phyloP scores from a whole-genome alignment of 2,888 invertebrate species.

The Apodemia zela region DNA sequence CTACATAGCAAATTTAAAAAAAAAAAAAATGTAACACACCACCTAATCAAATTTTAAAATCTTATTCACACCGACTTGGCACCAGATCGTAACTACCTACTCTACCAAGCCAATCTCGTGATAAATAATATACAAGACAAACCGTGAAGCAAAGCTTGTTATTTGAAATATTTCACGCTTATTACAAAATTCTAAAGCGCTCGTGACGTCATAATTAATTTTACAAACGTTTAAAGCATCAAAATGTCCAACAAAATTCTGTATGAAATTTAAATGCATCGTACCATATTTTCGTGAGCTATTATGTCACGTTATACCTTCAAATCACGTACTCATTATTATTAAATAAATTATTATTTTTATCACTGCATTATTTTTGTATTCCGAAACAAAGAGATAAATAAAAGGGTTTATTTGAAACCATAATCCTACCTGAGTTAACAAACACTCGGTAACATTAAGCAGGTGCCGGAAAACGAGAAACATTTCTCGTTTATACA shows the following conservation, averaged over 20 bases:
- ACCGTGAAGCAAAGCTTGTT: neutral
- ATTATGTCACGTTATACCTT: neutral
- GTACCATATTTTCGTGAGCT: neutral
- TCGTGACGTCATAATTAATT: neutral
- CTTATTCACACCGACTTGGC: too few species aligned
- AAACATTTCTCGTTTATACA: slow-evolving; percentile 39
- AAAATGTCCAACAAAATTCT: neutral
- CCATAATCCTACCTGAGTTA: neutral
- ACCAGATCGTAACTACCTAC: too few species aligned
- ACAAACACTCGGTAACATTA: slow-evolving; percentile 8
- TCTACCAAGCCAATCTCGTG: too few species aligned
- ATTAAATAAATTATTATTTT: neutral
- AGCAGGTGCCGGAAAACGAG: slow-evolving; percentile 12
- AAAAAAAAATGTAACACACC: too few species aligned
- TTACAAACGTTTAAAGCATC: slow-evolving; percentile 4
- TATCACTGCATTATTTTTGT: too few species aligned
- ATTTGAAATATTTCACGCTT: neutral
- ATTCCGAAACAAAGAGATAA: neutral
- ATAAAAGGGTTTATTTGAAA: neutral
- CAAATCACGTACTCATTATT: slow-evolving; percentile 3
- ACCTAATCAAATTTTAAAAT: too few species aligned
- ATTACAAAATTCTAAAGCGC: neutral
- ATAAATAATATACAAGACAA: too few species aligned
- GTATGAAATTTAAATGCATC: neutral
- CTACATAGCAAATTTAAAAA: too few species aligned